Evolutionary conservation across 2,113 vertebrate species (phyloP), one percentile per base, ranked within the genome.

Genomic region (Apistogramma diplotaenia): DNA sequence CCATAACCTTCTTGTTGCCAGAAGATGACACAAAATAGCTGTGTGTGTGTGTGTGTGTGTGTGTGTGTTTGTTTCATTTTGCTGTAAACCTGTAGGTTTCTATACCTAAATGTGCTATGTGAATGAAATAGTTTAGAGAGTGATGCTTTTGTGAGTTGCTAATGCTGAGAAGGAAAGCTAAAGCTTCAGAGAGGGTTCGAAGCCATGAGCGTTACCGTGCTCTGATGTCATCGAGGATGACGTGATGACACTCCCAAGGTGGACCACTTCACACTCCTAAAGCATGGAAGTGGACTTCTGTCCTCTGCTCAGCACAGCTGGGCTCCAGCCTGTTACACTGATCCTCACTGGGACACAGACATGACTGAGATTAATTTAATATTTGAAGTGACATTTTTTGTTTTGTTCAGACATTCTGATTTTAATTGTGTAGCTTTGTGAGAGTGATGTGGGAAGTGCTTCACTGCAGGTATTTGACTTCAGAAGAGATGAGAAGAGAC

Each of bases 221-320:
- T 60, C 70, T 67, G 86, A 87, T 82, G 76, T 72, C 85, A 87
- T 78, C 78, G 23, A 37, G 67, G 59, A 35, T 72, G 60, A 4
- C 4, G 8, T 43, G 71, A 77, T 74, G 76, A 23, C 82, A 85
- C 74, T 90, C 78, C 21, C 18, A 19, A 84, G 56, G 56, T 16
- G 76, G 12, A 62, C 23, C 55, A 13, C 71, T 76, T 21, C 33
- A 15, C 65, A 37, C 74, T 54, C 71, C 3, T 12, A 12, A 73
- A 54, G 35, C n/a, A 5, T 2, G 0, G 16, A 62, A 25, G 67
- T 29, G 40, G 76, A 59, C 10, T 53, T 12, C 31, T 35, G 9
- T 25, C 35, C 35, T 11, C n/a, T 57, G 46, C 57, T 76, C 56
- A 27, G 23, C 31, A 16, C 31, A 65, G 51, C 46, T 31, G 35